Percentiles rank a stretch among this genome's conserved stretches.
Evolutionary conservation across 2,113 vertebrate species (phyloP).

Genomic region (Scomber scombrus): DNA sequence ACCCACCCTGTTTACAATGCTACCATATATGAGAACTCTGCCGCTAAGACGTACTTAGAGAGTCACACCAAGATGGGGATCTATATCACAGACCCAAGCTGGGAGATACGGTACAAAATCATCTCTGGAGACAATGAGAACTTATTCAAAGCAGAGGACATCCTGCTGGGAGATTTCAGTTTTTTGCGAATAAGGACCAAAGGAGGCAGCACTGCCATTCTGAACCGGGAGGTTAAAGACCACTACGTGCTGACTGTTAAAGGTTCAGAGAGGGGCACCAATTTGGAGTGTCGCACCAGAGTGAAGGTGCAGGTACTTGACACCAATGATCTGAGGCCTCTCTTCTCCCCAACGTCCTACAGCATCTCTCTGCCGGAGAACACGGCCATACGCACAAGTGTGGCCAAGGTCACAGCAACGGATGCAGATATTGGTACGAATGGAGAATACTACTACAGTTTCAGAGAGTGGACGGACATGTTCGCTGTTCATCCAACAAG

Average conservation of each 20-base stretch:
- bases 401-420: slow-evolving; percentile 94
- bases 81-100: slow-evolving; percentile 87
- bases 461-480: slow-evolving; percentile 94
- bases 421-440: slow-evolving; percentile 99
- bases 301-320: slow-evolving; percentile 95
- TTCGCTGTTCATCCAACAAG: slow-evolving; percentile 98
- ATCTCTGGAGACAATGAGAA: slow-evolving; percentile 97
- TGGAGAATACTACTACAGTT: slow-evolving; percentile 98
- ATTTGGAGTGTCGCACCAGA: slow-evolving; percentile 88
- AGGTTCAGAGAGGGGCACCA: slow-evolving; percentile 90
- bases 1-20: slow-evolving; percentile 92
- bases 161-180: slow-evolving; percentile 94
- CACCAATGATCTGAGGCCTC: slow-evolving; percentile 95
- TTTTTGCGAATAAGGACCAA: slow-evolving; percentile 99
- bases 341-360: slow-evolving; percentile 98
- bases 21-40: slow-evolving; percentile 97
- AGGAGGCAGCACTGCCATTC: slow-evolving; percentile 97
- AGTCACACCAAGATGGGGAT: slow-evolving; percentile 96
- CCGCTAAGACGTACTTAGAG: slow-evolving; percentile 96
- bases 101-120: slow-evolving; percentile 98
- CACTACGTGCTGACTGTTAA: slow-evolving; percentile 93
- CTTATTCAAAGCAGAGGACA: slow-evolving; percentile 98
- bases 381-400: slow-evolving; percentile 92
- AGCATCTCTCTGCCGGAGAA: slow-evolving; percentile 95
- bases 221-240: slow-evolving; percentile 97